phyloP scores from a whole-genome alignment of 1,140 invertebrate genomes.

The Pinna nobilis region DNA sequence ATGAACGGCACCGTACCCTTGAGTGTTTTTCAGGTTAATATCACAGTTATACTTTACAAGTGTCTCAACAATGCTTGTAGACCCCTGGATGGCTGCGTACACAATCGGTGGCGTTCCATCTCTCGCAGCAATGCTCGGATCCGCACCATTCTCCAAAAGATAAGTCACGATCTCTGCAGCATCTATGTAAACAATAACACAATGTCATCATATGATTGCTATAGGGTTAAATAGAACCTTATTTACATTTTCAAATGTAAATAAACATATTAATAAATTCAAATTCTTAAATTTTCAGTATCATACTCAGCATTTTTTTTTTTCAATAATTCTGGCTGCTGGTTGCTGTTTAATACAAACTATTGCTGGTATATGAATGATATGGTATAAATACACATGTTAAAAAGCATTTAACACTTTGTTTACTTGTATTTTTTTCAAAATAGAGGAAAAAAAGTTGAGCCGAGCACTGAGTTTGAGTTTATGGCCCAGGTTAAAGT shows the following conservation, averaged over 20 bases:
- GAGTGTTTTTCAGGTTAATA: constrained; percentile 39
- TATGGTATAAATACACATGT: background rate
- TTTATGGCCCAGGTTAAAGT: no score
- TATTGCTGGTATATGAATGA: no score
- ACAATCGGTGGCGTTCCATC: constrained; percentile 53
- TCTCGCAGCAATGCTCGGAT: constrained; percentile 44
- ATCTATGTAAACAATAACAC: constrained; percentile 43
- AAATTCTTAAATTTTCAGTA: constrained; percentile 2
- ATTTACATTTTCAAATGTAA: background rate
- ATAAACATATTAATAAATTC: background rate
- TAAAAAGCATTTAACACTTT: no score
- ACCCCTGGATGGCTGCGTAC: constrained; percentile 51
- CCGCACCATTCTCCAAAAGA: constrained; percentile 58
- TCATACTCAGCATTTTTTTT: background rate
- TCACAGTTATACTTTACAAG: constrained; percentile 51
- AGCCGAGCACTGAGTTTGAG: background rate
- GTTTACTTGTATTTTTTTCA: no score
- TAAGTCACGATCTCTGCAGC: constrained; percentile 43
- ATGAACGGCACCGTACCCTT: constrained; percentile 59
- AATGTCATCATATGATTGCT: background rate
- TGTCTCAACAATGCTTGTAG: constrained; percentile 37
- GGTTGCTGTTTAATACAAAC: no score
- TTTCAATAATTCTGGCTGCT: no score
- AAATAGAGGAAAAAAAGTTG: no score
- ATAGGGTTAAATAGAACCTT: background rate